Evolutionary conservation across 1,140 invertebrate species (phyloP), one percentile per base, ranked within the genome.

Genomic region (Stegodyphus dumicola): DNA sequence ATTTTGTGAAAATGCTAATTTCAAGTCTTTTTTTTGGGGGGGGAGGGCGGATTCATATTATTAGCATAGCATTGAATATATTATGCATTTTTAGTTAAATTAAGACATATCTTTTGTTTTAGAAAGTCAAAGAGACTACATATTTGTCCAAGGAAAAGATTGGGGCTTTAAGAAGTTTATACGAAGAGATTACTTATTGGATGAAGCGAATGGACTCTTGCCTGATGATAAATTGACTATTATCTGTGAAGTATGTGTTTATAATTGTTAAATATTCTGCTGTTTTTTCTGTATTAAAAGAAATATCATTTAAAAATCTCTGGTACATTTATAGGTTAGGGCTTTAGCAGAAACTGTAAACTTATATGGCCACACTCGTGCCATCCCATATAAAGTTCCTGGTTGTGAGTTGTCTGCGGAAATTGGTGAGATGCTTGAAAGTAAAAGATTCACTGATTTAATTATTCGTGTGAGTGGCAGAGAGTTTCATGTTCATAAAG

Each of bases 121-220:
- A 95, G 95, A 96, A 90, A 95, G 94, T 90, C 95, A 96, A 90
- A 90, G 96, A 91, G 98, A 98, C 70, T 99, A 99, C 91, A 94
- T 97, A 93, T 99, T 99, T 92, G 98, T 99, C 56, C 98, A 99
- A 92, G 98, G 98, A 89, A 99, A 99, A 93, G 98, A 99, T 92
- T 99, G 98, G 98, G 98, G 98, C 75, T 99, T 99, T 92, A 99
- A 99, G 92, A 99, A 99, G 91, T 99, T 99, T 90, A 99, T 99
- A 85, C 93, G 98, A 90, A 93, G 98, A 92, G 98, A 99, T 92
- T 99, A 99, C 92, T 93, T 99, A 71, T 92, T 99, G 90, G 98
- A 99, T 91, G 98, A 99, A 93, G 96, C 96, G 69, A 99, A 99
- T 90, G 98, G 98, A 85, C 93, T 99, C 49, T 92, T 99, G 88